A percentile compares a stretch with the other conserved stretches of the same genome.
phyloP scores from a whole-genome alignment of 2,797 vertebrate genomes.

The Otolemur crassicaudatus region DNA sequence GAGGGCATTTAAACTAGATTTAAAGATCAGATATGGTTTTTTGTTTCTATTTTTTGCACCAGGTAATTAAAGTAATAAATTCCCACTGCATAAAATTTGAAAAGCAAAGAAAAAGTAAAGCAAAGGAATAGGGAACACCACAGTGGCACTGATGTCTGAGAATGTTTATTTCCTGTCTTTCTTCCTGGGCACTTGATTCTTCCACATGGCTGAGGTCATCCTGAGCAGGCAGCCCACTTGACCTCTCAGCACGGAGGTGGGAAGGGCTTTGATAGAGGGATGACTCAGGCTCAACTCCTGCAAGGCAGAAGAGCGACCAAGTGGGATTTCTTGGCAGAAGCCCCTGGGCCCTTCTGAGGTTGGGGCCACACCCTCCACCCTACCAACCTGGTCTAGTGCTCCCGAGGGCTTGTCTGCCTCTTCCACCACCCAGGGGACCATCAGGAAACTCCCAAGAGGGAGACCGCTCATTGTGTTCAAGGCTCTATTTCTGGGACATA shows the following conservation, averaged over 20 bases:
- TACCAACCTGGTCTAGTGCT: too few species aligned
- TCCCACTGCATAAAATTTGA: not conserved
- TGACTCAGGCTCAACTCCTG: not conserved
- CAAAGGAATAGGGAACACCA: not conserved
- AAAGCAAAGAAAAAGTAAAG: not conserved
- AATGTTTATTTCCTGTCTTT: not conserved
- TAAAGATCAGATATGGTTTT: not conserved
- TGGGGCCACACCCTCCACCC: not conserved
- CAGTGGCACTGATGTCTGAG: fast-evolving
- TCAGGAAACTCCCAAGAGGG: too few species aligned
- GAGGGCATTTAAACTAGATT: not conserved
- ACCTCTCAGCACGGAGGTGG: not conserved
- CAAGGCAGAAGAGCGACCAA: not conserved
- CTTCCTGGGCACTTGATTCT: not conserved
- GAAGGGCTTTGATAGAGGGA: not conserved
- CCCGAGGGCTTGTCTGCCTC: fast-evolving
- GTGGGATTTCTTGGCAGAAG: not conserved
- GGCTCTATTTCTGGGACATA: not conserved
- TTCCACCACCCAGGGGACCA: not conserved
- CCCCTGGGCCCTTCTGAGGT: not conserved
- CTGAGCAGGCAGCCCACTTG: not conserved
- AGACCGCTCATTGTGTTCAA: not conserved
- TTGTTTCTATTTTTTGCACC: not conserved
- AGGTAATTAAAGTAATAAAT: not conserved
- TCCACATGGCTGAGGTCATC: not conserved